Base-by-base conservation (phyloP, 2,113 vertebrate genomes). In the Hemiscyllium ocellatum region DNA sequence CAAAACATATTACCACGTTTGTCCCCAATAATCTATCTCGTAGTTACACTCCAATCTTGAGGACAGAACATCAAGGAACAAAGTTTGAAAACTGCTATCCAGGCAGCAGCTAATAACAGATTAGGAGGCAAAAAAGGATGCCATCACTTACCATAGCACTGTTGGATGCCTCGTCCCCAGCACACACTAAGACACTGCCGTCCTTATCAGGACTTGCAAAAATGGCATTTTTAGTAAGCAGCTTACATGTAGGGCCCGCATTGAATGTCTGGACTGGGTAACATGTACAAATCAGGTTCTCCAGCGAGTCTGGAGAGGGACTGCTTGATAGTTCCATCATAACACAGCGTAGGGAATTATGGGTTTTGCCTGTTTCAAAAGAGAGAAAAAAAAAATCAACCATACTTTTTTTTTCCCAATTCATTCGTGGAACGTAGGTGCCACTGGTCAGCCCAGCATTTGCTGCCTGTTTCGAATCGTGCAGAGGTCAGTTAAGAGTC, bases 141-240 rank as follows among this genome's bases (percentile, higher is more conserved):
- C 29, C 69, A 83, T 22, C 42, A 69, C 98, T 97, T 95, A 99
- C 99, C 98, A 99, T 97, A 83, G 99, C 98, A 91, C 98, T 99
- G 96, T 97, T 98, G 33, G 99, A 98, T 0, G 98, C 98, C 97
- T 99, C 99, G 19, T 99, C 98, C 0, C 99, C 99, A 0, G 98
- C 98, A 68, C 99, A 99, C 95, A 99, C 99, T 61, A 99, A 97
- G 15, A 98, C 61, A 10, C 96, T 98, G 20, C 98, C 97, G 0
- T 97, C 97, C 7, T 98, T 97, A 1, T 97, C 98, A 0, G 99
- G 99, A 78, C 98, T 98, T 96, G 96, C 98, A 96, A 99, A 99
- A 93, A 99, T 98, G 12, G 98, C 97, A 95, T 98, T 99, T 97
- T 99, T 99, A 96, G 98, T 99, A 95, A 99, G 97, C 90, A 99